Evolutionary conservation across 2,888 invertebrate genomes (phyloP), one percentile per base, ranked within the genome.

Genomic region (Eristalinus sepulchralis): DNA sequence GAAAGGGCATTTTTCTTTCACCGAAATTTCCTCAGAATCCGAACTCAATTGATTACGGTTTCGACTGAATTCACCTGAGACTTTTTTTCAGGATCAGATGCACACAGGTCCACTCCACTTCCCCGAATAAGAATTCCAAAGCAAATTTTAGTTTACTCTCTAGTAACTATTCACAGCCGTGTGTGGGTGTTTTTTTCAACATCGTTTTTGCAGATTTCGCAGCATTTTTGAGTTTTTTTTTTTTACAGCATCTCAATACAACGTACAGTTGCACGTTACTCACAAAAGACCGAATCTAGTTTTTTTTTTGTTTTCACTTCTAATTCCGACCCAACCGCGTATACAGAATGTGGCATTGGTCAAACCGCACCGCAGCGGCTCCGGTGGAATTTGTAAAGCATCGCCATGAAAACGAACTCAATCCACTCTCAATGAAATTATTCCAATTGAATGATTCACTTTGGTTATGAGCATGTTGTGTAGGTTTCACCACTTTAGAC

Each of bases 61-160:
- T n/a, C n/a, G n/a, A n/a, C n/a, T n/a, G n/a, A n/a, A n/a, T n/a
- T n/a, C n/a, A n/a, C n/a, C n/a, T n/a, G n/a, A n/a, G n/a, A n/a
- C n/a, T n/a, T n/a, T n/a, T n/a, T n/a, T n/a, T n/a, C n/a, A n/a
- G n/a, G n/a, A n/a, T n/a, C n/a, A n/a, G n/a, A n/a, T n/a, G n/a
- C n/a, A n/a, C n/a, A n/a, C n/a, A n/a, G n/a, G n/a, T n/a, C n/a
- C n/a, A n/a, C n/a, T n/a, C n/a, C n/a, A n/a, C n/a, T n/a, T n/a
- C n/a, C n/a, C n/a, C n/a, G n/a, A 63, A 39, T 5, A 39, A 39
- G n/a, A 39, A 39, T 39, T 13, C n/a, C 39, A n/a, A 77, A 73
- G 73, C 77, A 85, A 85, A 82, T 73, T 85, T 85, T 82, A 73
- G 85, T 82, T 84, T 72, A 84, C 84, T 85, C 81, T 85, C 85